Percentiles rank a stretch among this genome's conserved stretches.
Conservation (phyloP, 2,113 vertebrate species). For the Cranoglanis bouderius region DNA sequence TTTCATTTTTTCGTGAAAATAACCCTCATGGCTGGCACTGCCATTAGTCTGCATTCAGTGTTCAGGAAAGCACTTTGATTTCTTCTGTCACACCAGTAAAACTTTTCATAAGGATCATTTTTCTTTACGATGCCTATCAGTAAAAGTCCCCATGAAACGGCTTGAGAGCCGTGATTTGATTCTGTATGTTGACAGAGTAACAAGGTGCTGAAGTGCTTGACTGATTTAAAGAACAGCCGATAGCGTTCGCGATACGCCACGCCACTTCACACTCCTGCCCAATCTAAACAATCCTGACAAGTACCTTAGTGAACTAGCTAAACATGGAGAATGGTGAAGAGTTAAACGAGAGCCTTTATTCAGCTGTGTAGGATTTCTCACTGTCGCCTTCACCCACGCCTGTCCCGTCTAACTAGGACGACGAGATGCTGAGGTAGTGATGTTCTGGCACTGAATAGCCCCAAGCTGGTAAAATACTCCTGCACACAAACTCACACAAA, state of each 20-base stretch:
- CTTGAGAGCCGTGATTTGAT: background rate
- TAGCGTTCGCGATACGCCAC: background rate
- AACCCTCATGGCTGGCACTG: background rate
- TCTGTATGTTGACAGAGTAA: background rate
- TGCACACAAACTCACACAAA: background rate
- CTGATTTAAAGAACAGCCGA: background rate
- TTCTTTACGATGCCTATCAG: background rate
- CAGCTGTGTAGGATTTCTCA: background rate
- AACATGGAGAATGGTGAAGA: background rate
- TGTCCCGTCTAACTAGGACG: background rate
- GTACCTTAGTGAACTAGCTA: background rate
- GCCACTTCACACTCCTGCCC: background rate
- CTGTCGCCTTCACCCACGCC: background rate
- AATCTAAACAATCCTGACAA: background rate
- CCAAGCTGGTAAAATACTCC: too few species aligned
- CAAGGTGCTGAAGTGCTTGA: background rate
- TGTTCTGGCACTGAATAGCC: background rate
- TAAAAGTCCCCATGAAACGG: background rate
- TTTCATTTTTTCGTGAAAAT: background rate
- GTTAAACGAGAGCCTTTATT: background rate
- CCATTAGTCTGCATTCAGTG: background rate
- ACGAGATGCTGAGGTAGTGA: background rate
- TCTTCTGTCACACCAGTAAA: slow-evolving; percentile 5
- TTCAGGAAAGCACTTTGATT: slow-evolving; percentile 1
- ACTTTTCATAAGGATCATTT: slow-evolving; percentile 10